Evolutionary conservation across 2,888 invertebrate genomes (phyloP), one percentile per base, ranked within the genome.

Genomic region (Seira musarum): DNA sequence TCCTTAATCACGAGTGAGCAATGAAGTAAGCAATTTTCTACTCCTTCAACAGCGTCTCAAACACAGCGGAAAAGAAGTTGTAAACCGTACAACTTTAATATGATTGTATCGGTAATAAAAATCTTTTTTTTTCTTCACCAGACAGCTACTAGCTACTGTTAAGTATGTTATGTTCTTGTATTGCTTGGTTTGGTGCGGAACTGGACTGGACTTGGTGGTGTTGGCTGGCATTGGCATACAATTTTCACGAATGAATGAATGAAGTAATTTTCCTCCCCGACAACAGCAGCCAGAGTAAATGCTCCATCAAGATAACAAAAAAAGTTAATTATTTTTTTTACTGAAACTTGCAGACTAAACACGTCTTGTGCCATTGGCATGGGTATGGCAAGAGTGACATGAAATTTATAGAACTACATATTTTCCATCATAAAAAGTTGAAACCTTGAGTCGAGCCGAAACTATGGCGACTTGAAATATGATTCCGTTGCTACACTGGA

Each of bases 241-340:
- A 30, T 30, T 8, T 8, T 2, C 30, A 2, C 8, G 30, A 2
- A 30, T 8, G 30, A 5, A 30, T 30, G 15, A 49, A 49, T 49
- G 49, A 49, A 49, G 49, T 49, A 49, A 49, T 49, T 49, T 49
- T n/a, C 17, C 49, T 49, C 49, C 17, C 49, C 2, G 2, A 30
- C 30, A 15, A 8, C 49, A n/a, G n/a, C n/a, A n/a, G n/a, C 13
- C 15, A 3, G 17, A 8, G 15, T 49, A 49, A 3, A 49, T 13
- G 49, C 6, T 13, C 49, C 15, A 49, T 49, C 49, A 49, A 49
- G 49, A 49, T 49, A 49, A 49, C 15, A n/a, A 49, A 30, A 49
- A 49, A 49, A 49, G 49, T 49, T 49, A 49, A 49, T 49, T 49
- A 49, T 49, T 49, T 49, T 49, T n/a, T 49, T n/a, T 49, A 40